Evolutionary conservation across 2,113 vertebrate species (phyloP).

Genomic region (Echinops telfairi): DNA sequence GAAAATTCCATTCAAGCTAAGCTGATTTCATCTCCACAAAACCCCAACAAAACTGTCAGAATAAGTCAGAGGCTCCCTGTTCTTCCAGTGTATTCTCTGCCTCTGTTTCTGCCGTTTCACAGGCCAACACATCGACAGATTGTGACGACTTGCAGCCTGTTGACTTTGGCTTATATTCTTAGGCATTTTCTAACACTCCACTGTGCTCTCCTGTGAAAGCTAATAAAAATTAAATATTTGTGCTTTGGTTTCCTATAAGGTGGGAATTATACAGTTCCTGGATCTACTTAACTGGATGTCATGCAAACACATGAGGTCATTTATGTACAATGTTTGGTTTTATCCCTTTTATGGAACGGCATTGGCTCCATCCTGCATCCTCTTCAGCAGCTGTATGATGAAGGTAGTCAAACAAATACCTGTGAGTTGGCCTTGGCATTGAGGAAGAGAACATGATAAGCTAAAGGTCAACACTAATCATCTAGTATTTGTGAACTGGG

Average conservation of each 20-base stretch:
- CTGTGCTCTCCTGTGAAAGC: not conserved
- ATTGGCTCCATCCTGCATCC: slow-evolving; percentile 43
- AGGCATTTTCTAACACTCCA: not conserved
- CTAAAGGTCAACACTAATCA: slow-evolving; percentile 58
- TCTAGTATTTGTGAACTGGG: slow-evolving; percentile 55
- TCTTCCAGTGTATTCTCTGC: not conserved
- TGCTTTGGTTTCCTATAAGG: slow-evolving; percentile 32
- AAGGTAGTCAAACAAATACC: slow-evolving; percentile 60
- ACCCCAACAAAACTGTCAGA: not conserved
- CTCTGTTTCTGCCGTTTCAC: not conserved
- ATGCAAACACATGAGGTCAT: slow-evolving; percentile 58
- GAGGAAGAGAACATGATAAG: slow-evolving; percentile 6
- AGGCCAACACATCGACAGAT: not conserved
- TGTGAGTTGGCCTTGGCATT: slow-evolving; percentile 59
- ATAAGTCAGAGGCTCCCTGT: not conserved
- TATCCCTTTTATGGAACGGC: slow-evolving; percentile 10
- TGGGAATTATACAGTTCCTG: not conserved
- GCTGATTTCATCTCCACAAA: slow-evolving; percentile 16
- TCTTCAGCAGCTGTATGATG: slow-evolving; percentile 40
- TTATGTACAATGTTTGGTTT: slow-evolving; percentile 49
- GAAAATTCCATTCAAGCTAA: not conserved
- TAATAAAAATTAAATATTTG: not conserved
- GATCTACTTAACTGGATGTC: not conserved
- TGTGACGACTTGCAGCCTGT: not conserved
- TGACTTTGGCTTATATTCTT: slow-evolving; percentile 15